phyloP scores from a whole-genome alignment of 2,797 vertebrate species.

The Percopsis omiscomaycus region DNA sequence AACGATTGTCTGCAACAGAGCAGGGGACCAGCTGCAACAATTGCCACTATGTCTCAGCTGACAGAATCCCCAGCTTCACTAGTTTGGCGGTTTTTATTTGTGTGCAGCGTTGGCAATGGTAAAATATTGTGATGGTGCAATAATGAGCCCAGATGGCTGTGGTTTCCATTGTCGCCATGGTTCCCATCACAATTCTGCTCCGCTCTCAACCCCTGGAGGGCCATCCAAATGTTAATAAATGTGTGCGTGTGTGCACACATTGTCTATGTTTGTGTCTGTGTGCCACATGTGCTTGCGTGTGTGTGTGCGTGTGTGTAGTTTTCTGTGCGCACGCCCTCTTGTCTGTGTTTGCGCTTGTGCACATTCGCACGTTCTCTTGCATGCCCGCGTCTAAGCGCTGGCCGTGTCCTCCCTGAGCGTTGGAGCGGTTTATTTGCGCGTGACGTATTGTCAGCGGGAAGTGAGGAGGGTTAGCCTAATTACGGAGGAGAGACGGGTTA shows the following conservation, averaged over 20 bases:
- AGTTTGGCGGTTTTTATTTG: constrained; percentile 19
- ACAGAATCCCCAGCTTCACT: constrained; percentile 14
- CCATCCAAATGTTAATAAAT: constrained; percentile 11
- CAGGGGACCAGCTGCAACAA: constrained; percentile 21
- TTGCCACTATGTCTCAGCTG: constrained; percentile 21
- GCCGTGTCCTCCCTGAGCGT: neutral
- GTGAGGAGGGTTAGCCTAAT: constrained; percentile 23
- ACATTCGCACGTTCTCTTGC: neutral
- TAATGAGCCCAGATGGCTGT: constrained; percentile 37
- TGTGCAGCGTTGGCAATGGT: constrained; percentile 20
- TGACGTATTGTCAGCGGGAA: constrained; percentile 16
- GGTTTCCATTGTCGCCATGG: constrained; percentile 12
- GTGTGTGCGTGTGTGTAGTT: neutral
- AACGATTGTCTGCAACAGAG: constrained; percentile 10
- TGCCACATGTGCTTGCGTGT: no score
- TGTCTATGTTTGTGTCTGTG: no score
- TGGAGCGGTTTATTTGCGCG: constrained; percentile 7
- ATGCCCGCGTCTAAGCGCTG: no score
- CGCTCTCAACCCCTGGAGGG: neutral
- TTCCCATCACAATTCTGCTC: constrained; percentile 20
- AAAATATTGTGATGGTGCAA: constrained; percentile 37
- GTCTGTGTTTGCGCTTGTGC: neutral
- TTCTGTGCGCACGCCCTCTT: neutral
- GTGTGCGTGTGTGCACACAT: no score
- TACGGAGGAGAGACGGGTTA: constrained; percentile 22